Conservation (phyloP, 2,888 invertebrate genomes). For the Orchesellides sinensis region DNA sequence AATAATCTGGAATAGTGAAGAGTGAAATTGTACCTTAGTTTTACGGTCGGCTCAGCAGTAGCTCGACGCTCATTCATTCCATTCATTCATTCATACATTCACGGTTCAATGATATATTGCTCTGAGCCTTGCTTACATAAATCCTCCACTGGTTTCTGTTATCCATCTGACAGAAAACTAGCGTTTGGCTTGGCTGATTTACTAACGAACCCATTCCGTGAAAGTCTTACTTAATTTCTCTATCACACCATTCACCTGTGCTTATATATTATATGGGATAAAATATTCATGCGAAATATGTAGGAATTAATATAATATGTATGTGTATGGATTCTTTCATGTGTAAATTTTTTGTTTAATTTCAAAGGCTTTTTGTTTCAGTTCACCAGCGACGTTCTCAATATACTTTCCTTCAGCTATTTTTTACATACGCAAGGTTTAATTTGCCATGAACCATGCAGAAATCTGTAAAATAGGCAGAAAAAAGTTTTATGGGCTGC, state of each 20-base stretch:
- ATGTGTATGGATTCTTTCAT: no score
- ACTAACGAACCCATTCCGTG: conserved; percentile 46
- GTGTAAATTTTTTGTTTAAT: no score
- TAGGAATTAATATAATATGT: no score
- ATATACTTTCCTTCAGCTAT: background rate
- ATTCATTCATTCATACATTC: conserved; percentile 36
- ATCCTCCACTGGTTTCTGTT: conserved; percentile 34
- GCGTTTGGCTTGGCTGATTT: conserved; percentile 30
- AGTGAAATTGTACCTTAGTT: conserved; percentile 14
- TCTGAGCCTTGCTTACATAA: conserved; percentile 50
- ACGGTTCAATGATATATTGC: conserved; percentile 59
- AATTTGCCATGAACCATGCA: conserved; percentile 39
- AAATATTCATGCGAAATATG: background rate
- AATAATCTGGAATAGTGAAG: conserved; percentile 3
- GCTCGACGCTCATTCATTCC: conserved; percentile 44
- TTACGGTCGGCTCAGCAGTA: conserved; percentile 3
- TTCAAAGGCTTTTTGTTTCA: conserved; percentile 20
- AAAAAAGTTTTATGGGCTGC: conserved; percentile 1
- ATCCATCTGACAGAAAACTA: background rate
- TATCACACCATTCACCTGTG: conserved; percentile 25
- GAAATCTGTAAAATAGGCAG: conserved; percentile 15
- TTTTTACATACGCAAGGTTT: background rate
- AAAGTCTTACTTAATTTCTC: conserved; percentile 41
- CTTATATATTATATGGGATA: background rate
- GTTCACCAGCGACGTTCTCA: conserved; percentile 7